Conservation (phyloP, 2,797 vertebrate species). For the Acrossocheilus wenchowensis region DNA sequence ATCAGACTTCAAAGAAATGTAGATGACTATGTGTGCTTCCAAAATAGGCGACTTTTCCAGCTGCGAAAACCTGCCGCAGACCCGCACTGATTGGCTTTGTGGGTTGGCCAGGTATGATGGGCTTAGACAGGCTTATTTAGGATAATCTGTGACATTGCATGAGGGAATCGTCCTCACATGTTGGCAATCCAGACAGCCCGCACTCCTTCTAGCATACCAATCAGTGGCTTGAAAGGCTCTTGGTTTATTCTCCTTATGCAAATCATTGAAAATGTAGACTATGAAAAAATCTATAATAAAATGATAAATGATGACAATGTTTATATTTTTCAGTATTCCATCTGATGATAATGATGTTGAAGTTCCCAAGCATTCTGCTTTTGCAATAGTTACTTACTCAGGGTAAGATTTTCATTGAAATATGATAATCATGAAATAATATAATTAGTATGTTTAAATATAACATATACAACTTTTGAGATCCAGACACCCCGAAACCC, state of each 20-base stretch:
- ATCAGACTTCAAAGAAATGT: slow-evolving; percentile 45
- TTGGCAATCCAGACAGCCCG: slow-evolving; percentile 31
- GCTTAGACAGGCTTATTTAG: slow-evolving; percentile 51
- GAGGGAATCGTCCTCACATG: slow-evolving; percentile 32
- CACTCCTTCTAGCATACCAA: slow-evolving; percentile 24
- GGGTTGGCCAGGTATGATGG: slow-evolving; percentile 52
- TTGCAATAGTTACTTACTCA: background rate
- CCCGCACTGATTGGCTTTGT: slow-evolving; percentile 43
- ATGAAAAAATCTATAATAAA: background rate
- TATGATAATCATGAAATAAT: background rate
- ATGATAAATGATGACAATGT: background rate
- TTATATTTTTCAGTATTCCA: background rate
- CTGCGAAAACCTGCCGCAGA: background rate
- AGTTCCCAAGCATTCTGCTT: background rate
- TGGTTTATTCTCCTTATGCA: slow-evolving; percentile 31
- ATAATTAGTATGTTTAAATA: background rate
- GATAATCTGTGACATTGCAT: slow-evolving; percentile 48
- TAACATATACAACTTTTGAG: no score
- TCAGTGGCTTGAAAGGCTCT: slow-evolving; percentile 27
- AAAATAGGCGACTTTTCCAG: slow-evolving; percentile 7
- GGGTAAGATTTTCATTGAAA: background rate
- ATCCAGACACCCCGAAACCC: background rate
- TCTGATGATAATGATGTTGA: background rate
- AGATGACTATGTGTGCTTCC: slow-evolving; percentile 25
- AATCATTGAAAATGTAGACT: slow-evolving; percentile 26